Percentiles rank a stretch among this genome's conserved stretches.
Evolutionary conservation across 2,113 vertebrate species (phyloP).

Genomic region (Malurus elegans): DNA sequence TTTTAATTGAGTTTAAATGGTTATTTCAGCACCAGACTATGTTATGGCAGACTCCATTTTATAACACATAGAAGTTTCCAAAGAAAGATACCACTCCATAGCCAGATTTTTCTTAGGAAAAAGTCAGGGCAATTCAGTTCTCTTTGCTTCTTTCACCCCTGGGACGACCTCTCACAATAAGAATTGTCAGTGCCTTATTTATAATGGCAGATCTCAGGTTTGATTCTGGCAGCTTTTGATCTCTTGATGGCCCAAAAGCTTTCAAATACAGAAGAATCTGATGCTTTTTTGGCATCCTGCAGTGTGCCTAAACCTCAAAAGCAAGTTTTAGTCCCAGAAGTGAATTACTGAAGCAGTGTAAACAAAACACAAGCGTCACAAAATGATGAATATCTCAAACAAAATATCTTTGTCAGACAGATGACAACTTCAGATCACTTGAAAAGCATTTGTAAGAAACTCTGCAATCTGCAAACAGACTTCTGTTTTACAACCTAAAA

Average conservation of each 20-base stretch:
- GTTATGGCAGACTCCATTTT: not conserved
- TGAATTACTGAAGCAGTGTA: conserved; percentile 71
- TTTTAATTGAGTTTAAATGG: not conserved
- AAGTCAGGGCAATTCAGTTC: conserved; percentile 11
- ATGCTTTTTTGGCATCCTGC: conserved; percentile 66
- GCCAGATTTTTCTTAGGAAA: conserved; percentile 8
- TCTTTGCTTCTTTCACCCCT: conserved; percentile 42
- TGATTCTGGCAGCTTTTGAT: conserved; percentile 84
- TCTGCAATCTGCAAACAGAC: conserved; percentile 27
- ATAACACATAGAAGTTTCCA: not conserved
- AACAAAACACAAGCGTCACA: conserved; percentile 68
- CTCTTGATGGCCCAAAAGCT: conserved; percentile 76
- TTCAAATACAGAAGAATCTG: conserved; percentile 62
- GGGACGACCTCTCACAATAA: conserved; percentile 62
- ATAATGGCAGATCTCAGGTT: conserved; percentile 80
- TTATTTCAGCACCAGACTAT: not conserved
- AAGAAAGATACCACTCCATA: not conserved
- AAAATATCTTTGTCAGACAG: conserved; percentile 68
- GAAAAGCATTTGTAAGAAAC: conserved; percentile 35
- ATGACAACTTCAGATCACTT: conserved; percentile 55
- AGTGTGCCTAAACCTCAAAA: conserved; percentile 66
- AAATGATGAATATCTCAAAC: conserved; percentile 65
- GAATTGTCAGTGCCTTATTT: conserved; percentile 72
- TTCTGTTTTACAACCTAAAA: conserved; percentile 38
- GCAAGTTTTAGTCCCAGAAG: conserved; percentile 66